Percentiles rank a stretch among this genome's conserved stretches.
phyloP scores from a whole-genome alignment of 2,888 invertebrate genomes.

The Lasioglossum vierecki region DNA sequence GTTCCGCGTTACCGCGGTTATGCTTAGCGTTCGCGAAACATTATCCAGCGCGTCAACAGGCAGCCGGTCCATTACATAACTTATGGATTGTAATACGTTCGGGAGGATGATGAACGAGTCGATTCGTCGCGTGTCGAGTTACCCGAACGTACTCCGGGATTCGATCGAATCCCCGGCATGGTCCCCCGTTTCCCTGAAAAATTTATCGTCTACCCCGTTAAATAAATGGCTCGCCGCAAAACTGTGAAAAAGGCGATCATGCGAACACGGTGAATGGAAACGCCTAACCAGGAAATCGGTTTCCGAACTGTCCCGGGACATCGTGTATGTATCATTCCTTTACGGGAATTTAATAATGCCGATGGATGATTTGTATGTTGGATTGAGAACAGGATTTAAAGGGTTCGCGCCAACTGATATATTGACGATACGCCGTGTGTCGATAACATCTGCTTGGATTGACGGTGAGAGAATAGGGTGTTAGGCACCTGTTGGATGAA shows the following conservation, averaged over 20 bases:
- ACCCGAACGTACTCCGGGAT: not conserved
- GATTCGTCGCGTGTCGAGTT: not conserved
- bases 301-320: not conserved
- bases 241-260: not conserved
- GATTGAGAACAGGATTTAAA: not conserved
- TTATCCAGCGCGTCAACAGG: constrained; percentile 41
- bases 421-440: not conserved
- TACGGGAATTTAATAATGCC: constrained; percentile 6
- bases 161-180: not conserved
- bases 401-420: not conserved
- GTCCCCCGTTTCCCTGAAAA: not conserved
- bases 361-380: not conserved
- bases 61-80: constrained; percentile 36
- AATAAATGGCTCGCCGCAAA: not conserved
- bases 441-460: not conserved
- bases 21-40: constrained; percentile 42
- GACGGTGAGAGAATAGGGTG: constrained; percentile 5
- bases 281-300: not conserved
- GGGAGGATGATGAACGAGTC: constrained; percentile 7
- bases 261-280: not conserved
- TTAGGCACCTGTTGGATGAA: constrained; percentile 7
- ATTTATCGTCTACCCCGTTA: constrained; percentile 9
- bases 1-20: constrained; percentile 25
- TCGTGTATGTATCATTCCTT: not conserved
- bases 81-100: constrained; percentile 16